phyloP scores from a whole-genome alignment of 2,113 vertebrate genomes.

The Dascyllus trimaculatus region DNA sequence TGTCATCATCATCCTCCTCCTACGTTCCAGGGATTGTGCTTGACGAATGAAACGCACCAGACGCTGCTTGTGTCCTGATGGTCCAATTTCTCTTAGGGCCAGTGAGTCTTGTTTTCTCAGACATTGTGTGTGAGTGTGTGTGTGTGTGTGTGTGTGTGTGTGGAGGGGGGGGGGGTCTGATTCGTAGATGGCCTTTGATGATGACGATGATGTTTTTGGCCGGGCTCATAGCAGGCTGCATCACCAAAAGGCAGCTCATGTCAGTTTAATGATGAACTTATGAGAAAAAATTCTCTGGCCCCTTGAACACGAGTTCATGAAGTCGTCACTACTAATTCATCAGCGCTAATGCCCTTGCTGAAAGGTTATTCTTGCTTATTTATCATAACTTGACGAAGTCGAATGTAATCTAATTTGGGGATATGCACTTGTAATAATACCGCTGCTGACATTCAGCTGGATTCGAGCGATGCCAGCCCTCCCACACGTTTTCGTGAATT shows the following conservation, averaged over 20 bases:
- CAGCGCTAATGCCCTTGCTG: constrained; percentile 44
- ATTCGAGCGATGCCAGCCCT: constrained; percentile 28
- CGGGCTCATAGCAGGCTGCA: constrained; percentile 25
- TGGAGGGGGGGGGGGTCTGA: constrained; percentile 9
- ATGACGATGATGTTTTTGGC: constrained; percentile 61
- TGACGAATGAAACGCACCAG: constrained; percentile 5
- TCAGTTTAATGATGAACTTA: constrained; percentile 66
- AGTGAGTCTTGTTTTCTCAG: constrained; percentile 36
- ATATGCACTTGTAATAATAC: constrained; percentile 31
- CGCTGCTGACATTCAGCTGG: constrained; percentile 19
- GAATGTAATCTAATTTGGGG: constrained; percentile 42
- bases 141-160: no score
- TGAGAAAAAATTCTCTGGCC: constrained; percentile 32
- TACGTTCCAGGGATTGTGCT: neutral
- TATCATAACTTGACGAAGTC: constrained; percentile 38
- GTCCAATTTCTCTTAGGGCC: constrained; percentile 30
- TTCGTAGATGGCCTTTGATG: constrained; percentile 38
- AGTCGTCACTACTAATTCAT: constrained; percentile 61
- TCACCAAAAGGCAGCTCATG: constrained; percentile 62
- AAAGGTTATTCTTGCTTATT: constrained; percentile 66
- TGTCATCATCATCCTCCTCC: neutral
- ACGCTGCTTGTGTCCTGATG: constrained; percentile 16
- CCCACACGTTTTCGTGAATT: constrained; percentile 42
- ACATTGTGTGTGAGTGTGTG: no score
- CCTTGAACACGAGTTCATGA: constrained; percentile 41